These are phyloP conservation scores for Tipula unca DNA, from an alignment of 2,888 invertebrate species.

Conservation along the genomic window DNA sequence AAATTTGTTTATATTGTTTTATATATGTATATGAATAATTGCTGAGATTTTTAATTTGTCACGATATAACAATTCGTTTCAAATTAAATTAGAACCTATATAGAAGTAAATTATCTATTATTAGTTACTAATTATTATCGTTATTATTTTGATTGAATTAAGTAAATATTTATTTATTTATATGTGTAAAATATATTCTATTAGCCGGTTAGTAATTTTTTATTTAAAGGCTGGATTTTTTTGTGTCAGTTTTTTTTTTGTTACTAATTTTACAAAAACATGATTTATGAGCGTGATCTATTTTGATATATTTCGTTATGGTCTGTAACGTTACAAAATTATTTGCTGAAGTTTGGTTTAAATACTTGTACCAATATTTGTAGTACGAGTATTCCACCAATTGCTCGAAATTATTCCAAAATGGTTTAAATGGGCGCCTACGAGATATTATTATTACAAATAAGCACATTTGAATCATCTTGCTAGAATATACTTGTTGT, in stretches of 20 bases:
- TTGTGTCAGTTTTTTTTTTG: background rate
- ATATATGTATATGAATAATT: background rate
- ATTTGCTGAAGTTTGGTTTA: too few species aligned
- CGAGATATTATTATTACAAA: too few species aligned
- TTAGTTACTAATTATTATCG: background rate
- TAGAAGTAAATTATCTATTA: background rate
- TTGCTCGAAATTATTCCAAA: too few species aligned
- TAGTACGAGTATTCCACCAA: too few species aligned
- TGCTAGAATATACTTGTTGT: too few species aligned
- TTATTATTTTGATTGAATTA: background rate
- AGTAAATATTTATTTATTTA: background rate
- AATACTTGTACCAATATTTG: too few species aligned
- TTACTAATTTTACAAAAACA: too few species aligned
- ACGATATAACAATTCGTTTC: background rate
- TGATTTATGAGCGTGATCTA: too few species aligned
- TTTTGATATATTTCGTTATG: too few species aligned
- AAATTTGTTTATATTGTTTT: background rate
- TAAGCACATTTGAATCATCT: too few species aligned
- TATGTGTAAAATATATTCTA: background rate
- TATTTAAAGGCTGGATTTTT: background rate
- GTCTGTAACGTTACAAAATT: too few species aligned
- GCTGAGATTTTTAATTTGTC: background rate
- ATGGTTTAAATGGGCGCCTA: too few species aligned
- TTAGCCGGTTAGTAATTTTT: background rate
- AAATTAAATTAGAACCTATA: background rate